A percentile compares a stretch with the other conserved stretches of the same genome.
Conservation (phyloP, 1,140 invertebrate species). For the Aradophagus sp. region DNA sequence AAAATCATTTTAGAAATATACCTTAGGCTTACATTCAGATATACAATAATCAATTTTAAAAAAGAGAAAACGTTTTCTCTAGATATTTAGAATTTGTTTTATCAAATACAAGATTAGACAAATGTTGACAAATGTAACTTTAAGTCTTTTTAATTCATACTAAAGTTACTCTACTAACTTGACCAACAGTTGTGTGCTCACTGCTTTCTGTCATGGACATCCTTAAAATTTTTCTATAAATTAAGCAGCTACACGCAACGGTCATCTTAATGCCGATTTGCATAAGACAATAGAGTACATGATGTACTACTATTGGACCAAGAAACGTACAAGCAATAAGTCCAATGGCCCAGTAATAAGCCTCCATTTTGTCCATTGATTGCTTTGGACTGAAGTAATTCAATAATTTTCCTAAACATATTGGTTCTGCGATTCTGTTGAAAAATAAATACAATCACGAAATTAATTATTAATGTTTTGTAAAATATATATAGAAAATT, state of each 20-base stretch:
- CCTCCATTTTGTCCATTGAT: conserved; percentile 76
- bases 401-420: conserved; percentile 83
- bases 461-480: too few relatives aligned
- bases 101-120: background rate
- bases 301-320: conserved; percentile 84
- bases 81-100: conserved; percentile 5
- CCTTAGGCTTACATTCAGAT: too few relatives aligned
- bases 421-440: conserved; percentile 81
- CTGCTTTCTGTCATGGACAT: conserved; percentile 61
- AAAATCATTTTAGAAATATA: too few relatives aligned
- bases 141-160: too few relatives aligned
- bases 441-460: too few relatives aligned
- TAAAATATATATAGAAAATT: too few relatives aligned
- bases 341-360: conserved; percentile 80
- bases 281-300: conserved; percentile 84
- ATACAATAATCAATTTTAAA: too few relatives aligned
- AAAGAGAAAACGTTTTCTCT: too few relatives aligned
- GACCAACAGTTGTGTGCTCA: conserved; percentile 67
- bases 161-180: too few relatives aligned
- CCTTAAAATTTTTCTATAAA: conserved; percentile 85
- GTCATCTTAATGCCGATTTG: conserved; percentile 87
- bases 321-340: conserved; percentile 82
- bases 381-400: conserved; percentile 78
- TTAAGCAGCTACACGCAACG: conserved; percentile 84
- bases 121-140: too few relatives aligned